Evolutionary conservation across 2,888 invertebrate species (phyloP).

Genomic region (Drosophila tanythrix): DNA sequence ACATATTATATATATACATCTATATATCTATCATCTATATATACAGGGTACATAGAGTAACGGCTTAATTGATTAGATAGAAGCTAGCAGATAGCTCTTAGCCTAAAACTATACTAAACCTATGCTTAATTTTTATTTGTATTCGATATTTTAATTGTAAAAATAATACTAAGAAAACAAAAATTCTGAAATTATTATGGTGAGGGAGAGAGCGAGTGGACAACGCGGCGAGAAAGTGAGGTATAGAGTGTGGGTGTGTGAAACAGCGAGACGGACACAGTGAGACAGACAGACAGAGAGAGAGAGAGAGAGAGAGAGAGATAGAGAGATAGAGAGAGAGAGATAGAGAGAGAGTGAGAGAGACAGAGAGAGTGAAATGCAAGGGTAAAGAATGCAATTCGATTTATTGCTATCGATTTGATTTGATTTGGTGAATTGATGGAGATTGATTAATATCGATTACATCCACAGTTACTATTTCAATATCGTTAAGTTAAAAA

Average conservation of each 20-base stretch:
- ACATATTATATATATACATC: constrained; percentile 68
- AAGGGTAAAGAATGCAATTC: constrained; percentile 17
- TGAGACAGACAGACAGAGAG: background rate
- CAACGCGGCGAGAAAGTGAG: constrained; percentile 26
- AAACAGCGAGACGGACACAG: background rate
- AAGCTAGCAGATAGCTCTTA: constrained; percentile 36
- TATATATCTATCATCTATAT: no score
- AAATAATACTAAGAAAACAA: constrained; percentile 1
- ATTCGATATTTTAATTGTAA: constrained; percentile 17
- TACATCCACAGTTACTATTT: background rate
- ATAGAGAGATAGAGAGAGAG: background rate
- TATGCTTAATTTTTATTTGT: constrained; percentile 15
- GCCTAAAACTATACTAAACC: constrained; percentile 41
- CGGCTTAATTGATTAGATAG: constrained; percentile 19
- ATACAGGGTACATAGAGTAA: constrained; percentile 32
- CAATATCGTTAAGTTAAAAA: background rate
- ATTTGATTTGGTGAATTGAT: constrained; percentile 4
- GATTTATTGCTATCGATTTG: constrained; percentile 10
- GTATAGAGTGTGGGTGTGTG: constrained; percentile 5
- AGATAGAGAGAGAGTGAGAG: background rate
- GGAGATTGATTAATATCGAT: constrained; percentile 9
- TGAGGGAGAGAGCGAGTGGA: constrained; percentile 19
- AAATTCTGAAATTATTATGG: background rate
- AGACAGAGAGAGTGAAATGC: constrained; percentile 8
- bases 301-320: background rate